phyloP scores from a whole-genome alignment of 2,797 vertebrate genomes.

The Lepus townsendii region DNA sequence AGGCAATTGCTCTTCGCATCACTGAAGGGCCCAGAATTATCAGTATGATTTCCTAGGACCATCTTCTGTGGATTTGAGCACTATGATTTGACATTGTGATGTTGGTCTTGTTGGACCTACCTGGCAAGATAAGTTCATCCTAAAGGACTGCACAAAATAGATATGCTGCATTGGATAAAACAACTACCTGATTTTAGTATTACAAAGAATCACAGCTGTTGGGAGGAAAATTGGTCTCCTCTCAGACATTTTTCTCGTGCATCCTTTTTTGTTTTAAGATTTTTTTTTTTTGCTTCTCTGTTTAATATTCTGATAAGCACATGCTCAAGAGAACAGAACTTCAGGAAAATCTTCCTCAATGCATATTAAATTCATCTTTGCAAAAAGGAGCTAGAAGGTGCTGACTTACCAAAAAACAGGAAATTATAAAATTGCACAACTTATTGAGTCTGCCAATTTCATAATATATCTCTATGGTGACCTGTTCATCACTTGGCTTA shows the following conservation, averaged over 20 bases:
- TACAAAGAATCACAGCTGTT: background rate
- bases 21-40: background rate
- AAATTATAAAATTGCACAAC: slow-evolving; percentile 3
- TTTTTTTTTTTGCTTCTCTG: background rate
- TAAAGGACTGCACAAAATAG: background rate
- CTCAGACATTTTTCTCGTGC: background rate
- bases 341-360: slow-evolving; percentile 12
- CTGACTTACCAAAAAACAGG: background rate
- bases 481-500: background rate
- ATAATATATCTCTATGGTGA: background rate
- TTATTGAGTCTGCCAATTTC: background rate
- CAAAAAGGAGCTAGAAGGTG: background rate
- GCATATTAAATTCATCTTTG: slow-evolving; percentile 60
- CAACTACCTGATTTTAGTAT: background rate
- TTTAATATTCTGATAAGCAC: slow-evolving; percentile 65
- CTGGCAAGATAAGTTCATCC: background rate
- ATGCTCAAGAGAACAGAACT: slow-evolving; percentile 26
- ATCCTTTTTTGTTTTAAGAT: background rate
- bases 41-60: background rate
- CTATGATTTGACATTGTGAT: background rate
- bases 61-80: background rate
- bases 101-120: background rate
- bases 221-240: slow-evolving; percentile 13
- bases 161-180: accelerated
- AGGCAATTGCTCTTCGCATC: background rate